Base-by-base conservation (phyloP, 2,113 vertebrate genomes). In the Chaenogobius annularis region DNA sequence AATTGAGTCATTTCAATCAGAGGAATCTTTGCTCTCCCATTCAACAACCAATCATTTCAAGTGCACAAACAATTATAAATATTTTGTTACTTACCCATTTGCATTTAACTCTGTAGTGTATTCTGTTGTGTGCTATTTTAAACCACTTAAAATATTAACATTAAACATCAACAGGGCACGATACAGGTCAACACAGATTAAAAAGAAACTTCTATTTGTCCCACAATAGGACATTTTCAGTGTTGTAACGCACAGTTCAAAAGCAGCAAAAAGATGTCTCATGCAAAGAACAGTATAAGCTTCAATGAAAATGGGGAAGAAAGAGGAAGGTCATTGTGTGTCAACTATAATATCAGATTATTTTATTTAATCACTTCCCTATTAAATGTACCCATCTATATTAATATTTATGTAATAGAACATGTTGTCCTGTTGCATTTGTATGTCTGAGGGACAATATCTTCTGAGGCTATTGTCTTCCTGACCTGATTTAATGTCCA, bases 401-500 rank as follows among this genome's bases (percentile, higher is more conserved):
- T 54, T n/a, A 1, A n/a, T 20, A 54, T 54, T n/a, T n/a, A 54
- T 7, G 50, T 3, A 54, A 10, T 54, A 54, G 19, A 20, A 50
- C 15, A 4, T 50, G 47, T 23, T 55, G 54, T 22, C 22, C 11
- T 22, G 20, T 55, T 26, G 12, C 22, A 26, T 10, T 26, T 58
- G 55, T 58, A 26, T 54, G 19, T 20, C n/a, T n/a, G 19, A 7
- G 55, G 13, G 12, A 72, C 3, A 23, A 14, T 10, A 48, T 22
- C 26, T n/a, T 54, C 3, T 64, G 23, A 10, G 56, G 12, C 10
- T 22, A 12, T 67, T 26, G 46, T 65, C 44, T 73, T 61, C 22
- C 75, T 86, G 62, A 92, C 90, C 90, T 91, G 85, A 75, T 69
- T 58, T 59, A 72, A 61, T 54, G 54, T 81, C 72, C 68, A 68